These are phyloP conservation scores for Phocides pigmalion DNA, from an alignment of 1,140 invertebrate genomes.

Conservation along the genomic window DNA sequence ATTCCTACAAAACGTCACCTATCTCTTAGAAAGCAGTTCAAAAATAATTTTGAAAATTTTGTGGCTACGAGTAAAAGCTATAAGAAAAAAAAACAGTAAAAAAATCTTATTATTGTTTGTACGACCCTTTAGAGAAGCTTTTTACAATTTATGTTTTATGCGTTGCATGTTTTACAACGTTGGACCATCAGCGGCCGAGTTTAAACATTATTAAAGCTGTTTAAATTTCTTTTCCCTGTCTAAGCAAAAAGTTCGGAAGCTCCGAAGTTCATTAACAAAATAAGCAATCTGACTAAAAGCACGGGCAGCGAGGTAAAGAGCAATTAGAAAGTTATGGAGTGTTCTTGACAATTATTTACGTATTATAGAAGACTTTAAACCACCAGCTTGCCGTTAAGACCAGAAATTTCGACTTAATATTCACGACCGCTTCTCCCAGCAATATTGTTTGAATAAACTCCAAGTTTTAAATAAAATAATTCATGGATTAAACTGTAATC, in stretches of 20 bases:
- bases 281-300: constrained; percentile 77
- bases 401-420: constrained; percentile 3
- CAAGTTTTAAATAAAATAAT: neutral
- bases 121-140: no score
- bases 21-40: no score
- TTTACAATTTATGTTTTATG: no score
- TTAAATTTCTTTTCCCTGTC: constrained; percentile 11
- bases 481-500: neutral
- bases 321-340: constrained; percentile 75
- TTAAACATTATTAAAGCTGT: neutral
- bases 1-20: no score
- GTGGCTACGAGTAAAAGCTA: no score
- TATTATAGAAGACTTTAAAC: constrained; percentile 51
- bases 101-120: no score
- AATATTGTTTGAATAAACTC: neutral
- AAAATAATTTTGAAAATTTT: no score
- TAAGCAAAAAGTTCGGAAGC: constrained; percentile 56
- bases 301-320: constrained; percentile 70
- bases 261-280: constrained; percentile 71
- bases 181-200: neutral
- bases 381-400: constrained; percentile 5
- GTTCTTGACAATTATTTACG: constrained; percentile 68
- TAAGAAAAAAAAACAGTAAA: no score
- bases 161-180: neutral
- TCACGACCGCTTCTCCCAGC: neutral